Evolutionary conservation across 1,140 invertebrate species (phyloP), one percentile per base, ranked within the genome.

Genomic region (Neuroterus valhalla): DNA sequence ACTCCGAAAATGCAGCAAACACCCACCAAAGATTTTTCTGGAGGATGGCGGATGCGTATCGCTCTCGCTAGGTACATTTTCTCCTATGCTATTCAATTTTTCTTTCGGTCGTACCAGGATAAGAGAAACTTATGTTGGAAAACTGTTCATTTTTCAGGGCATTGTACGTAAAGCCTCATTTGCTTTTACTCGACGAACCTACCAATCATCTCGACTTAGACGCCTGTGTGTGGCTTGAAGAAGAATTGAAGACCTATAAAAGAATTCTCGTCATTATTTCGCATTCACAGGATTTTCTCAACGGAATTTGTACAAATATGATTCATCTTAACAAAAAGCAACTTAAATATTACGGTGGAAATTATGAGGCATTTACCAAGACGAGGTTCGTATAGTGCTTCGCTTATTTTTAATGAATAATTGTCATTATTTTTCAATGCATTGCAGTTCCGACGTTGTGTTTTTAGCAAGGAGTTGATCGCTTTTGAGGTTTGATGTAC

Each of bases 261-360:
- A 92, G 98, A 84, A 99, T 99, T 89, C 91, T 99, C 79, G 96
- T 99, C n/a, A 94, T 99, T 67, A 98, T 99, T 80, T 99, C 98
- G 2, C 99, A 99, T 90, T 99, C 99, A 6, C 98, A 99, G 92
- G 99, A 99, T 94, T 99, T 99, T 88, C 91, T 99, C 74, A 99
- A 99, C 90, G 98, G 98, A 74, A 97, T 99, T 52, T 99, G 98
- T 90, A 99, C 97, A 17, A 99, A 99, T 89, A 99, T 99, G 71
- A 95, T 99, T 81, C 98, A 99, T 89, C 93, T 99, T 86, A 94
- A 97, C 84, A 95, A 98, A 86, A 96, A 96, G 82, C 94, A 96
- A 70, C 92, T 99, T 0, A 97, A 98, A 85, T 98, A 98, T 89
- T 99, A 97, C 89, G 96, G 95, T 17, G 94, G 98, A 92, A 97